Evolutionary conservation across 2,113 vertebrate species (phyloP).

Genomic region (Pitta sordida): DNA sequence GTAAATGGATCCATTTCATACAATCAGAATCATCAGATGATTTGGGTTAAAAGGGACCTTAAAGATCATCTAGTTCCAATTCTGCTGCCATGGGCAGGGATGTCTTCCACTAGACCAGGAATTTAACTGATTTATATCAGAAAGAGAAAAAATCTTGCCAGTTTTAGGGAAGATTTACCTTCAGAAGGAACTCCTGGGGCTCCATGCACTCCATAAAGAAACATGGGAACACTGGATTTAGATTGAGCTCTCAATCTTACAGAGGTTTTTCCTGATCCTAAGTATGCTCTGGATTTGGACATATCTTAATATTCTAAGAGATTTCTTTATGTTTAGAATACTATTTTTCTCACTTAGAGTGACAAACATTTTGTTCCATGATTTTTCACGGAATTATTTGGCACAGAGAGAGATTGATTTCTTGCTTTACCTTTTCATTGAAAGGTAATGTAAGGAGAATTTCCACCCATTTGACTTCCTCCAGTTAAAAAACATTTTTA

Average conservation of each 20-base stretch:
- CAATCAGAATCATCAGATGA: not conserved
- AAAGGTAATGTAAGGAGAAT: not conserved
- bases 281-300: not conserved
- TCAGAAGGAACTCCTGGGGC: not conserved
- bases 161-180: not conserved
- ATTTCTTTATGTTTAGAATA: not conserved
- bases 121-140: not conserved
- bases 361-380: not conserved
- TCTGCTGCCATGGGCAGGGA: not conserved
- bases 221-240: not conserved
- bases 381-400: not conserved
- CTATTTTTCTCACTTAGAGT: not conserved
- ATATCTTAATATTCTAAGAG: not conserved
- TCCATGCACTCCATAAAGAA: not conserved
- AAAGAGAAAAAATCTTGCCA: not conserved
- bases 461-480: no score
- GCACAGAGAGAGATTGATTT: no score
- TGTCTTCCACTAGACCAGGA: not conserved
- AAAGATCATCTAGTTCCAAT: not conserved
- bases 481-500: not conserved
- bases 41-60: not conserved
- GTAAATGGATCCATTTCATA: not conserved
- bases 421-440: not conserved
- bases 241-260: rapidly evolving
- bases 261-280: not conserved